phyloP scores from a whole-genome alignment of 2,888 invertebrate genomes.

The Gryllus longicercus region DNA sequence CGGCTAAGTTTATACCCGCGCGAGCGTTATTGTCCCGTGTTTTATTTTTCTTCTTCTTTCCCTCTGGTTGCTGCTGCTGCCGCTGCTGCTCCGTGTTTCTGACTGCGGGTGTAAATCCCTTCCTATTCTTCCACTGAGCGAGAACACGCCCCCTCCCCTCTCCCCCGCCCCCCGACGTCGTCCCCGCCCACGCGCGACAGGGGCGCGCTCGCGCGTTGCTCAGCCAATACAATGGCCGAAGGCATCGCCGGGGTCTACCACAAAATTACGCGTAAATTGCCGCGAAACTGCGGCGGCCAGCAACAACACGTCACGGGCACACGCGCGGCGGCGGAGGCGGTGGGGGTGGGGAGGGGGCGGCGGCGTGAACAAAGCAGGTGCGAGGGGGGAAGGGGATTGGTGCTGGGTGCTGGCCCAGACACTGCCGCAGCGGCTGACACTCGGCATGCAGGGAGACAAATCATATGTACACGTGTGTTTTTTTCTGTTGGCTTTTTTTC shows the following conservation, averaged over 20 bases:
- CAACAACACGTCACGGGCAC: neutral
- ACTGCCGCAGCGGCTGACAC: neutral
- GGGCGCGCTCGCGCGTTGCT: neutral
- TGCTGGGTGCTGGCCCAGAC: neutral
- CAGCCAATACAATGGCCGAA: conserved; percentile 6
- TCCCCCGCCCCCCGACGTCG: neutral
- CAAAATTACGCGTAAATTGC: conserved; percentile 17
- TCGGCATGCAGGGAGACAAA: neutral
- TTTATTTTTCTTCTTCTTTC: neutral
- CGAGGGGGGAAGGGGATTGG: neutral
- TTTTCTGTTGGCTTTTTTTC: neutral
- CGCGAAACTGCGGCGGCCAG: neutral
- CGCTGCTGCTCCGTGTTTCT: neutral
- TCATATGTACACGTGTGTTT: neutral
- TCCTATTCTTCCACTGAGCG: neutral
- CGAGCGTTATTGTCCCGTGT: neutral
- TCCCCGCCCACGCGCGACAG: neutral
- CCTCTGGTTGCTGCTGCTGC: too few relatives aligned
- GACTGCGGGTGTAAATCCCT: conserved; percentile 11
- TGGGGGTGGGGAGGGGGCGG: neutral
- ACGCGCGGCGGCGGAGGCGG: neutral
- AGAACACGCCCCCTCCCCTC: neutral
- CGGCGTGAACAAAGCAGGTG: neutral
- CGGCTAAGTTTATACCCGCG: neutral
- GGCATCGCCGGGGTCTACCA: neutral